Evolutionary conservation across 2,888 invertebrate genomes (phyloP).

Genomic region (Tipula vernalis): DNA sequence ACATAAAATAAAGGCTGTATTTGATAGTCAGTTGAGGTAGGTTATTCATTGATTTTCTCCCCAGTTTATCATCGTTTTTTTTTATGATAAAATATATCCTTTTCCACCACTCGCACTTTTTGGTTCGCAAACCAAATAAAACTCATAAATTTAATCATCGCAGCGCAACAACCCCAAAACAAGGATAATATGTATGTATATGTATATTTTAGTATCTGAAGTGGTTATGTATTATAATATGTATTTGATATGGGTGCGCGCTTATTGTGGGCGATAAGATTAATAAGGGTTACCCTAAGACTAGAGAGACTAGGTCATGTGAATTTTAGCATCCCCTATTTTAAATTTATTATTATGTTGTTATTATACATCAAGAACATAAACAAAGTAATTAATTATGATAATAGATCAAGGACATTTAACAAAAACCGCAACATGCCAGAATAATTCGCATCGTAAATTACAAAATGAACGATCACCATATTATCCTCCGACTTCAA

Average conservation of each 20-base stretch:
- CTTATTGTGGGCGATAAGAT: not conserved
- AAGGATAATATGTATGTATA: not conserved
- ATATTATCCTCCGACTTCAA: not conserved
- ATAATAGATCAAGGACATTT: not conserved
- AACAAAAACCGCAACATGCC: not conserved
- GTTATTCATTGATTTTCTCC: not conserved
- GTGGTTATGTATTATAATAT: not conserved
- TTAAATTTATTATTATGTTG: not conserved
- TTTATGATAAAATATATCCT: not conserved
- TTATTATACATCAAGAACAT: not conserved
- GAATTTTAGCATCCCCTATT: not conserved
- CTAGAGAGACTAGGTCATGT: not conserved
- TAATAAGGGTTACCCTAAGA: constrained; percentile 1
- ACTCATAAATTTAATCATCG: not conserved
- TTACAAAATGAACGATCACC: not conserved
- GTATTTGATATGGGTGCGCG: not conserved
- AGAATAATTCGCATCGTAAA: not conserved
- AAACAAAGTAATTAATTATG: not conserved
- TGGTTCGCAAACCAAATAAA: not conserved
- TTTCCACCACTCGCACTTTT: not conserved
- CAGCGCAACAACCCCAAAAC: not conserved
- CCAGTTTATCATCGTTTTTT: not conserved
- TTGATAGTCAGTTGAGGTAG: constrained; percentile 4
- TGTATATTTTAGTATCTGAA: not conserved
- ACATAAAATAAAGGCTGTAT: not conserved